Evolutionary conservation across 1,140 invertebrate species (phyloP).

Genomic region (Leptopilina boulardi): DNA sequence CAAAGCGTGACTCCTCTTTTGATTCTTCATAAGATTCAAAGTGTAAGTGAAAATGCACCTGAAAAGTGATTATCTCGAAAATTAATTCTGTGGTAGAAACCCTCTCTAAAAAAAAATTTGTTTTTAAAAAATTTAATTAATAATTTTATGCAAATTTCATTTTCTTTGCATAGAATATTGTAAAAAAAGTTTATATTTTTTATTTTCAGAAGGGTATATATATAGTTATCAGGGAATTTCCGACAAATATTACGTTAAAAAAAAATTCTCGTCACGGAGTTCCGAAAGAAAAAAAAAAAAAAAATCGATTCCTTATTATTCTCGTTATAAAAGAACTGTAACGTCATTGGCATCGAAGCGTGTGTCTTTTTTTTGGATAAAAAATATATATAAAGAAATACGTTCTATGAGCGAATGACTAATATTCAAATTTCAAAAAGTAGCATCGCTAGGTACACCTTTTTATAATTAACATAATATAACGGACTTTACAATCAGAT

Average conservation of each 20-base stretch:
- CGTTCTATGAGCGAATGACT: neutral
- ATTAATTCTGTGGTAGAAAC: neutral
- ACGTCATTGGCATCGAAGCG: neutral
- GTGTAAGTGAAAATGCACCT: constrained; percentile 56
- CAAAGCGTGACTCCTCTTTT: constrained; percentile 59
- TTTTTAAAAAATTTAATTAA: too few relatives aligned
- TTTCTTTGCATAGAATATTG: neutral
- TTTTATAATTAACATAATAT: neutral
- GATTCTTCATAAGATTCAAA: constrained; percentile 58
- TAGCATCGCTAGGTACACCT: neutral
- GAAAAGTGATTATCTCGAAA: neutral
- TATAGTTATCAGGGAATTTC: neutral
- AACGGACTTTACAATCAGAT: neutral
- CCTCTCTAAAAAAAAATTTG: too few relatives aligned
- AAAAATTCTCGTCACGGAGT: neutral
- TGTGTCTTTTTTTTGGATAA: too few relatives aligned
- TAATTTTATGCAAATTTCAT: too few relatives aligned
- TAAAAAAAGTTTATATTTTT: too few relatives aligned
- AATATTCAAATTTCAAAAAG: neutral
- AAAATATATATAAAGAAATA: neutral
- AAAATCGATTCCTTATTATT: neutral
- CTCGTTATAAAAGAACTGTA: neutral
- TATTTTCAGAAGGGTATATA: too few relatives aligned
- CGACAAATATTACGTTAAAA: neutral
- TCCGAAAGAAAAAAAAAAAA: neutral